Evolutionary conservation across 2,113 vertebrate species (phyloP), one percentile per base, ranked within the genome.

Genomic region (Meleagris gallopavo): DNA sequence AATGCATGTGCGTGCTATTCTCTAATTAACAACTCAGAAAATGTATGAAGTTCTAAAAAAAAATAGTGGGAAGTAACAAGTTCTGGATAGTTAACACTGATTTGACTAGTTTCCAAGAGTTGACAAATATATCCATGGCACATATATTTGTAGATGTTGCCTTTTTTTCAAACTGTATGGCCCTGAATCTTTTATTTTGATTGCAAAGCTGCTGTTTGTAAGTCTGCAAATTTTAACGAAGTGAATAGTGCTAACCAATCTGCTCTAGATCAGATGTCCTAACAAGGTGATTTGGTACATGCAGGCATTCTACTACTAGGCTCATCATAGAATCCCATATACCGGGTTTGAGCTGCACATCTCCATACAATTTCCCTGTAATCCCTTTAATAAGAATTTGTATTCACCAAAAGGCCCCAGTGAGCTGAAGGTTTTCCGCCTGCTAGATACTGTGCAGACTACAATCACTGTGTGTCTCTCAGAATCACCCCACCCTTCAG

Each of bases 1-100:
- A 4, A 7, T 13, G 5, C 45, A 46, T 30, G 24, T 38, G 17
- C 25, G 15, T 48, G 0, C 45, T 48, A 0, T n/a, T 6, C 17
- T 67, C 38, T 54, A 69, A 34, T 20, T 86, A 48, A 64, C 46
- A 70, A 62, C 72, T 80, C 62, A 46, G 19, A 11, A 61, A 29
- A 77, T 70, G 13, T 52, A 43, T 10, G 6, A 25, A 38, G 30
- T 77, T 6, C 6, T 21, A 19, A 79, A 87, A 73, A 73, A 46
- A 73, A 61, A 11, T 6, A 9, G 12, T 58, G 30, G 25, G 61
- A 83, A 81, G 43, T 62, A 52, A 3, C 57, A 89, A 25, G 19
- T 81, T 87, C 67, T 22, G n/a, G 10, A n/a, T 83, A 66, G 29
- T 54, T 84, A 15, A 27, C 69, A 12, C 25, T 36, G 13, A 45